Evolutionary conservation across 2,113 vertebrate species (phyloP).

Genomic region (Paradisaea rubra): DNA sequence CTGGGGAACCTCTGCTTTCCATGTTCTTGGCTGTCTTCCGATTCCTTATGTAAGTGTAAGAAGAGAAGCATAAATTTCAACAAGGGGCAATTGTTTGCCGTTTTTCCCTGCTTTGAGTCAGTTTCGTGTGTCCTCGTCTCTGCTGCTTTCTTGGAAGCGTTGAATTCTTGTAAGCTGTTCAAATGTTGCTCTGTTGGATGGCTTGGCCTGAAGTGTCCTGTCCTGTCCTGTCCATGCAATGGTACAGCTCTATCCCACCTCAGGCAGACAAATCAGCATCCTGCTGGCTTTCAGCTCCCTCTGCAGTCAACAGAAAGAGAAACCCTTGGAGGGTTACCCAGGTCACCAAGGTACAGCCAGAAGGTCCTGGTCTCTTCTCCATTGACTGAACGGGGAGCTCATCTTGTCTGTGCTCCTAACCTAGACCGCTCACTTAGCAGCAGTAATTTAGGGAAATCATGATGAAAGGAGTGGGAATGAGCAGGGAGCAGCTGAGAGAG

Average conservation of each 20-base stretch:
- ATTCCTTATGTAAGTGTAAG: not conserved
- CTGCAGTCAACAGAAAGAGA: conserved; percentile 43
- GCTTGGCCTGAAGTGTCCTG: not conserved
- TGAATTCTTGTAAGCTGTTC: not conserved
- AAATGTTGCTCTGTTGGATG: not conserved
- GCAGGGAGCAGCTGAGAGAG: not conserved
- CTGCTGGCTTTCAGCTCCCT: conserved; percentile 57
- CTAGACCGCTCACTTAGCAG: not conserved
- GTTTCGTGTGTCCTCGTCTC: not conserved
- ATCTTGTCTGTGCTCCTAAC: not conserved
- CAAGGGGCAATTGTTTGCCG: not conserved
- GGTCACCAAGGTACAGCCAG: not conserved
- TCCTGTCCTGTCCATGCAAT: not conserved
- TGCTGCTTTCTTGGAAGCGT: not conserved
- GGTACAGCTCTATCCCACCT: not conserved
- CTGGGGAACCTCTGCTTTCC: not conserved
- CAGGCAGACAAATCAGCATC: not conserved
- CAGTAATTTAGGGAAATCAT: not conserved
- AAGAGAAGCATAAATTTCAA: not conserved
- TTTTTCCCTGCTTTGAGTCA: rapidly evolving
- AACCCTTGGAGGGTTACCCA: not conserved
- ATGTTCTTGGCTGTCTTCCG: not conserved
- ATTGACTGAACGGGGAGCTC: not conserved
- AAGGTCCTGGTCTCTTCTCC: not conserved
- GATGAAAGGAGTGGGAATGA: not conserved